Conservation (phyloP, 2,797 vertebrate genomes). For the Rhynchonycteris naso region DNA sequence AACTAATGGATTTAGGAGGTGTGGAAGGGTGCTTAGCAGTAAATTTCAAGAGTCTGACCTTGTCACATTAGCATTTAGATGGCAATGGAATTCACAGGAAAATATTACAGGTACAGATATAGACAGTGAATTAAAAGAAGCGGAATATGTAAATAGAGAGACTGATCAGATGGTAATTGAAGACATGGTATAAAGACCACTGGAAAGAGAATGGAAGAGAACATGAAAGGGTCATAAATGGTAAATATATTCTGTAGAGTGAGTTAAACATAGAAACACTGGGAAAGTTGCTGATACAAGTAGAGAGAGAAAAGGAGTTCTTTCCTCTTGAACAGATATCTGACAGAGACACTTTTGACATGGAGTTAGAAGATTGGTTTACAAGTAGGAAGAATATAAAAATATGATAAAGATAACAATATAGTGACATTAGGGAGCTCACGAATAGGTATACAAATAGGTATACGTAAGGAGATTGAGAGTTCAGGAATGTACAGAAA, state of each 20-base stretch:
- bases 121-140: conserved; percentile 45
- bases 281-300: not conserved
- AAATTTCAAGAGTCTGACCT: conserved; percentile 41
- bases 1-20: conserved; percentile 6
- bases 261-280: not conserved
- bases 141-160: not conserved
- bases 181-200: not conserved
- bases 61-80: conserved; percentile 50
- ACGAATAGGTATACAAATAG: not conserved
- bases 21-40: not conserved
- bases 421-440: not conserved
- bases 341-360: not conserved
- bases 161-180: conserved; percentile 27
- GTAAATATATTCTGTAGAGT: not conserved
- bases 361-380: not conserved
- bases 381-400: not conserved
- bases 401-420: not conserved
- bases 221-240: not conserved
- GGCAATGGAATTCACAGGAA: not conserved
- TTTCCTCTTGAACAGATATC: not conserved
- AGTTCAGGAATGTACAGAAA: not conserved
- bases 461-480: not conserved
- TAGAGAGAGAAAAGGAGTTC: not conserved
- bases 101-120: not conserved
- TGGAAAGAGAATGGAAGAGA: conserved; percentile 30